phyloP scores from a whole-genome alignment of 2,888 invertebrate genomes.

The Dicyrtoma fusca region DNA sequence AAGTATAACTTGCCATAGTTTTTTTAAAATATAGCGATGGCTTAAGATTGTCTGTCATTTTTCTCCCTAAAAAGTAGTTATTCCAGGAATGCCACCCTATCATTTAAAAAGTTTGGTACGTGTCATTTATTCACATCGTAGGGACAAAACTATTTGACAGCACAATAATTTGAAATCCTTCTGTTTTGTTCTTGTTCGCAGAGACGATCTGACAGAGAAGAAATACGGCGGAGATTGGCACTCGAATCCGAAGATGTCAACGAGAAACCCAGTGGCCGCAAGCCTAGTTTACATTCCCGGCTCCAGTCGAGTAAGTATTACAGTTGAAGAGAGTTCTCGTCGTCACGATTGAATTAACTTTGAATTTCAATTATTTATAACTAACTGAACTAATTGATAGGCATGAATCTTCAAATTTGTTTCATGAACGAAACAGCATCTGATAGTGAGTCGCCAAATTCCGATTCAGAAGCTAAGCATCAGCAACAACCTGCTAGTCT shows the following conservation, averaged over 20 bases:
- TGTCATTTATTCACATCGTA: neutral
- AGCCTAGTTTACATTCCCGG: constrained; percentile 84
- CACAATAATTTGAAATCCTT: neutral
- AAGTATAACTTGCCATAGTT: neutral
- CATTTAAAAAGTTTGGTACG: constrained; percentile 21
- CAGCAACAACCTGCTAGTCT: constrained; percentile 56
- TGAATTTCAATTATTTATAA: constrained; percentile 5
- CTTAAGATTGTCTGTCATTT: neutral
- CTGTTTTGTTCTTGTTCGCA: constrained; percentile 62
- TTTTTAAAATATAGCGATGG: neutral
- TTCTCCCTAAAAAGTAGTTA: no score
- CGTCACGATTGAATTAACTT: neutral
- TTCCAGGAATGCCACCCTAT: constrained; percentile 3
- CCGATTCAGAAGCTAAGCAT: constrained; percentile 68
- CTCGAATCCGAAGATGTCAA: constrained; percentile 75
- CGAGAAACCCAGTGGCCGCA: constrained; percentile 71
- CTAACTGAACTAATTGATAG: constrained; percentile 60
- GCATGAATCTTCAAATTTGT: constrained; percentile 93
- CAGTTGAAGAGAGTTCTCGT: neutral
- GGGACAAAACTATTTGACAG: neutral
- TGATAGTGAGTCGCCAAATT: constrained; percentile 77
- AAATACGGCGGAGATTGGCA: constrained; percentile 83
- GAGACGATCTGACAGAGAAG: constrained; percentile 89
- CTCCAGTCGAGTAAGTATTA: constrained; percentile 65
- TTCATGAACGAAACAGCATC: constrained; percentile 92